Evolutionary conservation across 2,797 vertebrate genomes (phyloP), one percentile per base, ranked within the genome.

Genomic region (Tokudaia muenninki): DNA sequence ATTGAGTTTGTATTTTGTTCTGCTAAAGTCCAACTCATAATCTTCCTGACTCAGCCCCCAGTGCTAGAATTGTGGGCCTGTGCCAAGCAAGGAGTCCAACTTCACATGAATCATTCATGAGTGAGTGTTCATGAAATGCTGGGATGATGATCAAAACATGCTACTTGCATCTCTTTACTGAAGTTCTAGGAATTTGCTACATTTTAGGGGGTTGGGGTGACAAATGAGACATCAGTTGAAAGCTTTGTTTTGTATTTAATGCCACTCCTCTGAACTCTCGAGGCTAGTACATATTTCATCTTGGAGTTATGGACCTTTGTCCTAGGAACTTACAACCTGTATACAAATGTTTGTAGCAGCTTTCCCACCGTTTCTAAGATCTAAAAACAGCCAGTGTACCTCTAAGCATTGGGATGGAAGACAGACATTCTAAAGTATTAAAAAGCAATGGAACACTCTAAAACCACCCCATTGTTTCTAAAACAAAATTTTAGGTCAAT

Each of bases 281-380:
- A 55, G 29, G 10, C 4, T 0, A 70, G n/a, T 7, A 6, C 0
- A 0, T 22, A 1, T 1, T 29, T 92, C 41, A 75, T 37, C 31
- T n/a, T 61, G 10, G 17, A 50, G 17, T 61, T 52, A 0, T 2
- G 1, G 9, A 31, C 57, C 44, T 44, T 24, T 50, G 2, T 37
- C 79, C 31, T 16, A 11, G 22, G 26, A 59, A 1, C 47, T 16
- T 55, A 22, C 47, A 82, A 12, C 44, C 37, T 47, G 1, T 14
- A 1, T 31, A 21, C 14, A 19, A 74, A 57, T 57, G 22, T 55
- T 41, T 22, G 1, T 19, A 55, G 5, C 1, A 12, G 61, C 16
- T 80, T n/a, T 63, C 24, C 65, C n/a, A 21, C 6, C 70, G 29
- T 78, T 70, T 59, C 61, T 41, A 21, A 52, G 50, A 21, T 24